Evolutionary conservation across 1,140 invertebrate species (phyloP).

Genomic region (Zaprionus africanus): DNA sequence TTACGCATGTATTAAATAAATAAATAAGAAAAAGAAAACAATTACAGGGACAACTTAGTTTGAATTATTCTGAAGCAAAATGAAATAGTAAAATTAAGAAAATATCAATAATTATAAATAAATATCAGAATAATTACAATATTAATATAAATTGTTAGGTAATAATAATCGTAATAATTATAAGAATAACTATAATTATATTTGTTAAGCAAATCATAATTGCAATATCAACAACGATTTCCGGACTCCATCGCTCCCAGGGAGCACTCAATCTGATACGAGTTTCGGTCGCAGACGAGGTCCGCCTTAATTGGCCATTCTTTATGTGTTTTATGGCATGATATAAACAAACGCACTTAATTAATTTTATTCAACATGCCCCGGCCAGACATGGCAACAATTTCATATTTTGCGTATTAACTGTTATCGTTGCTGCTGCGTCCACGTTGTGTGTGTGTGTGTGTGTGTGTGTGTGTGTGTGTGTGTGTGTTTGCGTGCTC

Average conservation of each 20-base stretch:
- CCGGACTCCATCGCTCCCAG: too few species aligned
- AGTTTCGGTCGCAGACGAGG: not conserved
- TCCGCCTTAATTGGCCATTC: constrained; percentile 28
- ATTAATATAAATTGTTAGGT: too few species aligned
- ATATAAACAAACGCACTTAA: constrained; percentile 61
- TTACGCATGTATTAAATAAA: too few species aligned
- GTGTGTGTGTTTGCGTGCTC: constrained; percentile 13
- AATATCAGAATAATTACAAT: too few species aligned
- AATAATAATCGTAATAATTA: too few species aligned
- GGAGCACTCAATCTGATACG: not conserved
- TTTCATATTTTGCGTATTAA: constrained; percentile 77
- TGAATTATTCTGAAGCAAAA: too few species aligned
- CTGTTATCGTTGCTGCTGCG: constrained; percentile 52
- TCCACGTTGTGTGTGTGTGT: not conserved
- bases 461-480: not conserved
- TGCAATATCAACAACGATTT: not conserved
- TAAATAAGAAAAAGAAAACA: too few species aligned
- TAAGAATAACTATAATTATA: not conserved
- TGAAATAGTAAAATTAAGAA: too few species aligned
- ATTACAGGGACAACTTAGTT: too few species aligned
- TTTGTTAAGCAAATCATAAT: too few species aligned
- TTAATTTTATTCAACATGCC: constrained; percentile 74
- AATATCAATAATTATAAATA: too few species aligned
- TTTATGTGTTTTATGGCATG: constrained; percentile 46
- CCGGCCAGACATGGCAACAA: constrained; percentile 52